Conservation (phyloP, 1,140 invertebrate species). For the Trypoxylus dichotomus region DNA sequence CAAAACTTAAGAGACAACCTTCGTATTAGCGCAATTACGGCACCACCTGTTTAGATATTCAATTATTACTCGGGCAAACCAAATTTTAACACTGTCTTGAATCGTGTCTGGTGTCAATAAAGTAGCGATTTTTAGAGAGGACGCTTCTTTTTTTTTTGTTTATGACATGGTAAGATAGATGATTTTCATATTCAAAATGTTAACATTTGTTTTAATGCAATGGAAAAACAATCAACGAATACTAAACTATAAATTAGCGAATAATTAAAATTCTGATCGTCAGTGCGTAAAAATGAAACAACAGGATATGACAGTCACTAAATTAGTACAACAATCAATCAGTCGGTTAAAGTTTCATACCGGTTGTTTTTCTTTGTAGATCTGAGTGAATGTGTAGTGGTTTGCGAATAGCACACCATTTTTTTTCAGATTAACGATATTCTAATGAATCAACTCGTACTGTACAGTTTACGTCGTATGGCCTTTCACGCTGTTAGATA, state of each 20-base stretch:
- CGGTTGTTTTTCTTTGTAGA: neutral
- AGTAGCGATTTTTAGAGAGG: too few species aligned
- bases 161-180: too few species aligned
- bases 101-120: too few species aligned
- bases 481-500: constrained; percentile 15
- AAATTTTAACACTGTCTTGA: too few species aligned
- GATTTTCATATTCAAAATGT: too few species aligned
- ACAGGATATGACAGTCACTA: neutral
- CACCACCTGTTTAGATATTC: too few species aligned
- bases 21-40: too few species aligned
- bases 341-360: neutral
- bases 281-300: constrained; percentile 4
- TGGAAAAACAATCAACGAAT: neutral
- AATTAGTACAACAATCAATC: neutral
- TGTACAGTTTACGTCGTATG: neutral
- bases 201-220: too few species aligned
- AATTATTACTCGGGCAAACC: too few species aligned
- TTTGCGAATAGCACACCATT: neutral
- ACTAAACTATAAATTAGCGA: neutral
- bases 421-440: neutral
- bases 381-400: neutral
- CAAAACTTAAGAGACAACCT: too few species aligned
- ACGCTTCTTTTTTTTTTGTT: too few species aligned
- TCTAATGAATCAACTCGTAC: neutral
- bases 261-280: neutral